A percentile compares a stretch with the other conserved stretches of the same genome.
These are phyloP conservation scores for Gallinago nigripennis DNA, from an alignment of 2,797 vertebrate genomes.

Conservation along the genomic window DNA sequence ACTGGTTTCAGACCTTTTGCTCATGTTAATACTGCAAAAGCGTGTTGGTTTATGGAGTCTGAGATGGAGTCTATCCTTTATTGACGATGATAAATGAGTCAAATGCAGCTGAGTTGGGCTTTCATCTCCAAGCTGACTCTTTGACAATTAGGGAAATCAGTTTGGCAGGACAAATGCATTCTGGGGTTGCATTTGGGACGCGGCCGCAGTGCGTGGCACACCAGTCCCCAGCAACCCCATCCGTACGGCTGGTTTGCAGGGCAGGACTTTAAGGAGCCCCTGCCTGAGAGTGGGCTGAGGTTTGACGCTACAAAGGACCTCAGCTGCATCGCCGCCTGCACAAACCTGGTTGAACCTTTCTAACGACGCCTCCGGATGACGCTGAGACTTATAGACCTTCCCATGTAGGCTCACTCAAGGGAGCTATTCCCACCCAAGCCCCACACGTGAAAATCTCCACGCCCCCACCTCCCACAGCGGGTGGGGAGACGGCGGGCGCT, in stretches of 20 bases:
- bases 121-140: neutral
- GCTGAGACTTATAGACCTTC: neutral
- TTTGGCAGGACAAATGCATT: neutral
- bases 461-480: rapidly evolving
- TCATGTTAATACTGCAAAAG: neutral
- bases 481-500: rapidly evolving
- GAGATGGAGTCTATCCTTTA: neutral
- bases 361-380: rapidly evolving
- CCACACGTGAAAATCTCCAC: rapidly evolving
- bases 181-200: neutral
- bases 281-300: neutral
- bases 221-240: rapidly evolving
- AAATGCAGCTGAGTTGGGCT: neutral
- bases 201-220: rapidly evolving
- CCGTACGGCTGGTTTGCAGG: rapidly evolving
- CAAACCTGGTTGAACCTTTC: rapidly evolving
- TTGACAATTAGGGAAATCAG: neutral
- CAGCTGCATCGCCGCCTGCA: rapidly evolving
- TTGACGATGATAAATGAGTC: neutral
- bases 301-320: rapidly evolving
- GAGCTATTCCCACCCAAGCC: neutral
- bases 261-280: neutral
- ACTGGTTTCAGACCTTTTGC: neutral
- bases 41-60: neutral
- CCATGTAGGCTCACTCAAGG: rapidly evolving